These are phyloP conservation scores for Drosophila cardini DNA, from an alignment of 1,140 invertebrate species.

Conservation along the genomic window DNA sequence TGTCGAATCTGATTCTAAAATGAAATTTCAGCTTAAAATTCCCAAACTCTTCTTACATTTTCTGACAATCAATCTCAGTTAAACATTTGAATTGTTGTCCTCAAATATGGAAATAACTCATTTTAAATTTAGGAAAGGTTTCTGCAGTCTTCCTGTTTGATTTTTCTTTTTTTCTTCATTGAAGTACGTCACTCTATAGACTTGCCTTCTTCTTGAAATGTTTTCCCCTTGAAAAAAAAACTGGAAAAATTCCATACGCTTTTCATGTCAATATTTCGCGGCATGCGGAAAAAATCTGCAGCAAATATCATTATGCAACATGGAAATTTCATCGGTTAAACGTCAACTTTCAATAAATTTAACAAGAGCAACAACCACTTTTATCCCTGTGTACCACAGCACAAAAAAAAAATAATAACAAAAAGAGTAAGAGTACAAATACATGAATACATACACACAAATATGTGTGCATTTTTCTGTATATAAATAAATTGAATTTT, in stretches of 20 bases:
- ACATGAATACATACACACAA: slow-evolving; percentile 8
- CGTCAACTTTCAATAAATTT: slow-evolving; percentile 66
- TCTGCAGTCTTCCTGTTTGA: not conserved
- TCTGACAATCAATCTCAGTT: no score
- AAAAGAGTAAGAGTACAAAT: no score
- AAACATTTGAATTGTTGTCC: no score
- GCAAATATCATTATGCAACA: slow-evolving; percentile 51
- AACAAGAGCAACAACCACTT: not conserved
- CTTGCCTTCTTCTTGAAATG: slow-evolving; percentile 8
- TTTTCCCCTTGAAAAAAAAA: slow-evolving; percentile 40
- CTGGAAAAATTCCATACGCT: slow-evolving; percentile 56
- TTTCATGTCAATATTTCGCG: slow-evolving; percentile 33
- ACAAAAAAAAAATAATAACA: slow-evolving; percentile 13
- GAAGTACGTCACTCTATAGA: not conserved
- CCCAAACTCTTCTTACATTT: no score
- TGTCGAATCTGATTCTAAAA: no score
- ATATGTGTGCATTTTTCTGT: slow-evolving; percentile 15
- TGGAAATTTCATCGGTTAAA: slow-evolving; percentile 70
- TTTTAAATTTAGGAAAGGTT: slow-evolving; percentile 35
- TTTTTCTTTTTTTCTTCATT: slow-evolving; percentile 19
- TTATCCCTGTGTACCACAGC: not conserved
- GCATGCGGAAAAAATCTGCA: slow-evolving; percentile 61
- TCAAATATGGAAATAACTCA: not conserved
- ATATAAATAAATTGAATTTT: slow-evolving; percentile 62
- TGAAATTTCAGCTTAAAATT: no score